Base-by-base conservation (phyloP, 2,797 vertebrate species). In the Numenius phaeopus region DNA sequence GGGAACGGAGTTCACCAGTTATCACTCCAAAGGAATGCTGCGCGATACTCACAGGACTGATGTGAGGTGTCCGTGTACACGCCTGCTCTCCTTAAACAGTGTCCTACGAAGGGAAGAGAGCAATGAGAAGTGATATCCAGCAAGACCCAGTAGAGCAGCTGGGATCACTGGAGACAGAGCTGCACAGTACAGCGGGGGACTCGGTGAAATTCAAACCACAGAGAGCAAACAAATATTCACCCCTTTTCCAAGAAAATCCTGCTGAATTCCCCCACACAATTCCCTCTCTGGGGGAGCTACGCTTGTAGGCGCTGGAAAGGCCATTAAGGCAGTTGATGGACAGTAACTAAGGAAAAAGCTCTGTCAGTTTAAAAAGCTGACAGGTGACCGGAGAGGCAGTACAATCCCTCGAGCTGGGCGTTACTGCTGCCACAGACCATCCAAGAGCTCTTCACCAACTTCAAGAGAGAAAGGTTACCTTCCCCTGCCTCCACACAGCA, bases 21-120 rank as follows among this genome's bases (percentile, higher is more conserved):
- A 65, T 80, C 87, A 77, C 78, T 95, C 83, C 82, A 87, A 20
- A 82, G 87, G 92, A 95, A 85, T 46, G 87, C 85, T 83, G 59
- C 58, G 3, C 44, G 80, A 97, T 97, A 99, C 99, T 99, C 98
- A 99, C 99, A 97, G 97, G 93, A 98, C 95, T 44, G 98, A 98
- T 10, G 98, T 97, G 83, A 98, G 98, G 78, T 98, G 98, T 65
- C 98, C 98, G 0, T 99, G 98, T 49, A 99, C 97, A 90, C 98
- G 98, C 96, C 98, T 98, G 97, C 98, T 99, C 97, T 99, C 99
- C 95, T 98, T 99, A 84, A 99, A 98, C 94, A 99, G 97, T 76
- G 98, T 98, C 96, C 99, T 99, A 91, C 94, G 98, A 98, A 91
- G 93, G 82, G 94, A 78, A 97, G 82, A 96, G 90, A 97, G 91